These are phyloP conservation scores for Microdon myrmicae DNA, from an alignment of 2,888 invertebrate genomes.

Conservation along the genomic window DNA sequence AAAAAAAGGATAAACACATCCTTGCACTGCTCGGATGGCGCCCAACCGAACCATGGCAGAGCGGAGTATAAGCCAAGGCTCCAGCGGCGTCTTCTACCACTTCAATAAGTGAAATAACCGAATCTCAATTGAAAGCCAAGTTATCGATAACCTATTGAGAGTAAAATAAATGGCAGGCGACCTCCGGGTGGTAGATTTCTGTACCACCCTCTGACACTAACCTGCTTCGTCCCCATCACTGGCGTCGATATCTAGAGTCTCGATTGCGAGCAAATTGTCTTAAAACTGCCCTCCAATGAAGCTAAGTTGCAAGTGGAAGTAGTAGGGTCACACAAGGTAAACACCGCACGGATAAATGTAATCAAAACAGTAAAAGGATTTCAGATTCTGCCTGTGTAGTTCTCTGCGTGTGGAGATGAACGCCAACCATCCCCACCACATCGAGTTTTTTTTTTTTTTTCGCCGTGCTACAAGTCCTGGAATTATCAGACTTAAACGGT, in stretches of 20 bases:
- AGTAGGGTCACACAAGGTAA: constrained; percentile 20
- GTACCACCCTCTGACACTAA: not conserved
- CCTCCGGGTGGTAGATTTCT: no score
- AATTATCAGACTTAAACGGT: constrained; percentile 49
- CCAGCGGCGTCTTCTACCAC: constrained; percentile 17
- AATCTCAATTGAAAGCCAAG: constrained; percentile 51
- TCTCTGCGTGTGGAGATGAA: not conserved
- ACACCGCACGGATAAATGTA: constrained; percentile 25
- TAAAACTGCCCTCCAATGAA: constrained; percentile 45
- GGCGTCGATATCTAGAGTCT: constrained; percentile 1
- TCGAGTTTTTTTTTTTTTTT: not conserved
- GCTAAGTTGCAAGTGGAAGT: constrained; percentile 5
- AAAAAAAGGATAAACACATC: constrained; percentile 9
- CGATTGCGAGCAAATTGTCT: constrained; percentile 47
- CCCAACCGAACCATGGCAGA: no score
- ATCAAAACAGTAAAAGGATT: constrained; percentile 45
- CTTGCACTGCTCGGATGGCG: constrained; percentile 16
- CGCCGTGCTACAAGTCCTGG: constrained; percentile 16
- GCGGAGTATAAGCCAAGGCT: no score
- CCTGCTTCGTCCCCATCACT: not conserved
- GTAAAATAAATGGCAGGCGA: constrained; percentile 36
- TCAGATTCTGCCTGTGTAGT: constrained; percentile 17
- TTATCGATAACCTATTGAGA: constrained; percentile 50
- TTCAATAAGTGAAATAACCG: constrained; percentile 49
- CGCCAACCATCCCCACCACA: not conserved